Evolutionary conservation across 2,113 vertebrate genomes (phyloP).

Genomic region (Zosterops lateralis): DNA sequence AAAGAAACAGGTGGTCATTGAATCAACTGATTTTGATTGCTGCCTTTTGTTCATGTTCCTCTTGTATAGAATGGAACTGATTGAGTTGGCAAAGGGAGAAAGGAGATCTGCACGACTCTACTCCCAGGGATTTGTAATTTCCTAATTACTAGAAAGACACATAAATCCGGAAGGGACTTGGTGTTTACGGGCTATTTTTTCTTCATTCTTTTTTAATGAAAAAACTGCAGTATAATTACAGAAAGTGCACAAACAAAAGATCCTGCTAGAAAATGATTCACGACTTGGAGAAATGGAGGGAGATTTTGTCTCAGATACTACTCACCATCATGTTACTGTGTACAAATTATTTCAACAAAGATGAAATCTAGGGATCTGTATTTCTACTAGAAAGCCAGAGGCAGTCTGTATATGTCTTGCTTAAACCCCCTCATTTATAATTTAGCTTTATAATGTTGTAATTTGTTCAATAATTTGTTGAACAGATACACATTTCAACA

Average conservation of each 20-base stretch:
- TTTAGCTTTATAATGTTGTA: background rate
- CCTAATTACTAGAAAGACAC: conserved; percentile 45
- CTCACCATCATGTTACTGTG: background rate
- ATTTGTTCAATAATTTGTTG: background rate
- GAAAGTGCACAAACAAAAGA: conserved; percentile 9
- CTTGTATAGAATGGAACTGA: background rate
- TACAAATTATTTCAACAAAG: background rate
- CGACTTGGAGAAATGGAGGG: background rate
- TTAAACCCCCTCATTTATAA: background rate
- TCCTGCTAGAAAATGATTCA: background rate
- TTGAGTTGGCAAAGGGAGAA: conserved; percentile 38
- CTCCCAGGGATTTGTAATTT: conserved; percentile 41
- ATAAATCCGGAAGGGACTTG: background rate
- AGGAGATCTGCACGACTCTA: background rate
- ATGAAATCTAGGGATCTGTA: background rate
- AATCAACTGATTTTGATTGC: conserved; percentile 15
- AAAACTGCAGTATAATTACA: conserved; percentile 38
- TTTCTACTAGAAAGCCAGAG: background rate
- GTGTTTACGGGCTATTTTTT: conserved; percentile 1
- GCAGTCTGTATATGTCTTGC: background rate
- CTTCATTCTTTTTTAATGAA: conserved; percentile 50
- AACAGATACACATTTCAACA: background rate
- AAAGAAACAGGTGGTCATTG: conserved; percentile 36
- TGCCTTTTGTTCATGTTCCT: conserved; percentile 24
- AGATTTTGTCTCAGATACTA: background rate